Evolutionary conservation across 2,113 vertebrate genomes (phyloP), one percentile per base, ranked within the genome.

Genomic region (Charadrius vociferus): DNA sequence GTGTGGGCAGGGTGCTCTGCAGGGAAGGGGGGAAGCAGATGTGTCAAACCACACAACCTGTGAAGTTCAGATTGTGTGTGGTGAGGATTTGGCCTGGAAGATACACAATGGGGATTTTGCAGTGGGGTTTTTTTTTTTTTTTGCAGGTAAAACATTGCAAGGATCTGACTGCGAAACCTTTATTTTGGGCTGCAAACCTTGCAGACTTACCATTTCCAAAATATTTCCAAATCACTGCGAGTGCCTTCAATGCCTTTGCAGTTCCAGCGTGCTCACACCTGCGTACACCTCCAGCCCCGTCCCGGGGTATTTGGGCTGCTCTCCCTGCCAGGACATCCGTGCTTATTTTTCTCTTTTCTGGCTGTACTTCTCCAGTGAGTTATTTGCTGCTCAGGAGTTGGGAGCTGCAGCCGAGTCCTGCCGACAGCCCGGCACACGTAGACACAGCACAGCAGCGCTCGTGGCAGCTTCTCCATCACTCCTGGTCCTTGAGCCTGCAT

Each of bases 391-490:
- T 45, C 24, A 58, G 55, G 53, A 29, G 32, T 3, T 23, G 67
- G 63, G 67, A 81, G 45, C 58, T 75, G 58, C 58, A 27, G 53
- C 16, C 30, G 62, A 41, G 52, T 30, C 37, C 45, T 50, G 55
- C 17, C 36, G n/a, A 24, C 37, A 55, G 32, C 52, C 34, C 3
- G 0, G 56, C 63, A 55, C 16, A 0, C 16, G 14, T 0, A 45
- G 22, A 19, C 7, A 32, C 27, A 82, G 26, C 14, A 2, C 1
- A 75, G n/a, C 56, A 26, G 14, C 4, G 58, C 26, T 16, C 0
- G 3, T 10, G 43, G 65, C 81, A 75, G 50, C 73, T 80, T 81
- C 78, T 90, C 62, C 82, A 43, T 77, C 52, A 12, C 59, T 87
- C 24, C 47, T 24, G 16, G 15, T 65, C 72, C 59, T 73, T 18